Conservation (phyloP, 2,888 invertebrate genomes). For the Trypoxylon attenuatum region DNA sequence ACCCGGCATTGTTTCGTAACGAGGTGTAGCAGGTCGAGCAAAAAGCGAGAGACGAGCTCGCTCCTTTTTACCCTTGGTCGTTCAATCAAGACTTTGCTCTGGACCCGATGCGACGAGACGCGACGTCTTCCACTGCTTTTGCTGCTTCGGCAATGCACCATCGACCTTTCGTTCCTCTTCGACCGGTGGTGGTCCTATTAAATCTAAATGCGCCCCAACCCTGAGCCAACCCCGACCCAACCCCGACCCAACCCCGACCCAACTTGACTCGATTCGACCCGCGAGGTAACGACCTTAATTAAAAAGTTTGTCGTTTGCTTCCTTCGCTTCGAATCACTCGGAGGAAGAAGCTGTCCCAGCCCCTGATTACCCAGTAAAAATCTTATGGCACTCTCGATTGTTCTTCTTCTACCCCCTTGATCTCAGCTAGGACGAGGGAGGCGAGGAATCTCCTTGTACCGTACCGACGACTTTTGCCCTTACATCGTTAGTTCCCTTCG, state of each 20-base stretch:
- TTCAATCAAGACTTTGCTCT: slow-evolving; percentile 1
- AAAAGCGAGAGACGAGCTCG: not conserved
- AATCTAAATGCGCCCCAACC: slow-evolving; percentile 34
- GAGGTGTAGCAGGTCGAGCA: not conserved
- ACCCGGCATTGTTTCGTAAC: slow-evolving; percentile 2
- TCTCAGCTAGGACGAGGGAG: no score
- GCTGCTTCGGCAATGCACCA: not conserved
- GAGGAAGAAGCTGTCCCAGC: not conserved
- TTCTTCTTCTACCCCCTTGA: no score
- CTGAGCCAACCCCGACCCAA: slow-evolving; percentile 1
- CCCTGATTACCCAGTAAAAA: not conserved
- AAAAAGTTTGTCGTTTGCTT: slow-evolving; percentile 45
- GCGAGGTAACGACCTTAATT: slow-evolving; percentile 50
- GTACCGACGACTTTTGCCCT: no score
- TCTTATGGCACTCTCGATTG: no score
- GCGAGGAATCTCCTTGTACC: no score
- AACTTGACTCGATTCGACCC: not conserved
- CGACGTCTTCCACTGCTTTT: not conserved
- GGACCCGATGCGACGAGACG: not conserved
- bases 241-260: slow-evolving; percentile 5
- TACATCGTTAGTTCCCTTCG: no score
- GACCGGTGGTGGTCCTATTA: slow-evolving; percentile 32
- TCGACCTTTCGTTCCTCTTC: not conserved
- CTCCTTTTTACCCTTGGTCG: slow-evolving; percentile 1
- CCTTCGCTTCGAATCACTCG: not conserved